Evolutionary conservation across 2,113 vertebrate genomes (phyloP), one percentile per base, ranked within the genome.

Genomic region (Carollia perspicillata): DNA sequence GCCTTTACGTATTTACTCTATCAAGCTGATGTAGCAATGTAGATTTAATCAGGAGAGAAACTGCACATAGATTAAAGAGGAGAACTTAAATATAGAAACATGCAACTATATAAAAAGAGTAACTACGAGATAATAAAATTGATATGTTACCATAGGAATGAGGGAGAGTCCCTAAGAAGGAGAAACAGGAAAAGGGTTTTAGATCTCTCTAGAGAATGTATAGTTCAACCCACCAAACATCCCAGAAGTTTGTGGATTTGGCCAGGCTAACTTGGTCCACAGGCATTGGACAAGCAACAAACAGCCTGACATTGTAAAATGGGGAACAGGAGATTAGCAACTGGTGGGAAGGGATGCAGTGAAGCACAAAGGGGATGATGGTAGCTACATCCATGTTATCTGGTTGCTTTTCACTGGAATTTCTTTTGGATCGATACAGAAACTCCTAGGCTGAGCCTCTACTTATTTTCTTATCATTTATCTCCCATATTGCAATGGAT

Each of bases 271-370:
- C 2, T 30, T 33, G 6, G 5, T 28, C 14, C 26, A 10, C 8
- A 51, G 42, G 63, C 23, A 86, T n/a, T 37, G 42, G 11, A 23
- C 13, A 47, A 55, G 33, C 3, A 65, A 17, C 4, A 44, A 44
- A 17, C 16, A 68, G 18, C 20, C 17, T 35, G 18, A 4, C 18
- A 77, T 17, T 69, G 10, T 2, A 16, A 37, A 17, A 1, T 0
- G 1, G 20, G 37, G 10, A 72, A 12, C 7, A 68, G 72, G 7
- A 17, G 5, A 42, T 60, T 6, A 58, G 20, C 6, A 49, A 33
- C 17, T 51, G 4, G 6, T 20, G 7, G 26, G 0, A 18, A 26
- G 5, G 11, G 17, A 58, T 12, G 0, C 5, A 66, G 26, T 6
- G 20, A 75, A 12, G 18, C 5, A 8, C 13, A 16, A 5, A 71